These are phyloP conservation scores for Oxystoma pomonae DNA, from an alignment of 2,888 invertebrate species.

Conservation along the genomic window DNA sequence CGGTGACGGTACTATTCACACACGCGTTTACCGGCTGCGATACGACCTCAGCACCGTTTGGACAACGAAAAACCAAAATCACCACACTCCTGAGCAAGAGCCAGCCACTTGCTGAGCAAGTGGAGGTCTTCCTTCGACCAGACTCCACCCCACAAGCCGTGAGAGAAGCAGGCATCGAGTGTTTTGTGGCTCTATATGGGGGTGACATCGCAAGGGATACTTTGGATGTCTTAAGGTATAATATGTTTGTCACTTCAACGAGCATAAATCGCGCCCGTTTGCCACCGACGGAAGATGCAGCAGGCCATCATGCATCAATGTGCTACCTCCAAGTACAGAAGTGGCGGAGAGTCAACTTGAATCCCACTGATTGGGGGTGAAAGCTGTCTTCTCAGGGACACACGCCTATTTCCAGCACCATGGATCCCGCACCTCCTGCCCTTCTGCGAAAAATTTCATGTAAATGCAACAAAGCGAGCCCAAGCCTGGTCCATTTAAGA, in stretches of 20 bases:
- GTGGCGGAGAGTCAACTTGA: slow-evolving; percentile 8
- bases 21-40: neutral
- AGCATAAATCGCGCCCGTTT: slow-evolving; percentile 5
- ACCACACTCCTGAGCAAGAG: slow-evolving; percentile 8
- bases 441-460: slow-evolving; percentile 1
- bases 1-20: neutral
- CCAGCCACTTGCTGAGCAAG: too few species aligned
- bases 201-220: slow-evolving; percentile 5
- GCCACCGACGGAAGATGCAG: slow-evolving; percentile 9
- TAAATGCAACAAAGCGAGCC: too few species aligned
- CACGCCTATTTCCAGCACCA: neutral
- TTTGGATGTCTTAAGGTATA: too few species aligned
- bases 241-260: slow-evolving; percentile 6
- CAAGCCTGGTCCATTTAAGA: too few species aligned
- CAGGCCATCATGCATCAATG: slow-evolving; percentile 9
- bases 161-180: slow-evolving; percentile 10
- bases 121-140: too few species aligned
- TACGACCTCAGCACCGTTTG: neutral
- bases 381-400: slow-evolving; percentile 7
- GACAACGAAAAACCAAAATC: slow-evolving; percentile 5
- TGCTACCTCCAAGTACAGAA: slow-evolving; percentile 9
- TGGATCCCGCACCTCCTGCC: neutral
- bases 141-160: neutral
- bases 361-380: slow-evolving; percentile 8
- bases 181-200: too few species aligned